Evolutionary conservation across 2,113 vertebrate genomes (phyloP), one percentile per base, ranked within the genome.

Genomic region (Edolisoma coerulescens): DNA sequence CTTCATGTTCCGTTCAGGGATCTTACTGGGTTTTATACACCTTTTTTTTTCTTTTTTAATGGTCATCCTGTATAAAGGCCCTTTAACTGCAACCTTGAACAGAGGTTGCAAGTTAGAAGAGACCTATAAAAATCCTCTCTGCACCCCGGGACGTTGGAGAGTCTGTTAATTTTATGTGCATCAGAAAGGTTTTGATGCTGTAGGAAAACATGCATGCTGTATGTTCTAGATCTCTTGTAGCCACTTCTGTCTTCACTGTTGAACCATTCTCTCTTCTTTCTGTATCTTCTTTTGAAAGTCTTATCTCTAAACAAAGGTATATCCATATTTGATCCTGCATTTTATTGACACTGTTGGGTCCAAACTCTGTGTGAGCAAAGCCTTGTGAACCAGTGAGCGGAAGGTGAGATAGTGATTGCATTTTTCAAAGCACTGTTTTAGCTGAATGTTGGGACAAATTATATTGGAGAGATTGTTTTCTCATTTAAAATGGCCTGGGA

Each of bases 401-500:
- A 93, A 85, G 83, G 91, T 94, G 78, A 68, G 54, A 47, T 28
- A 32, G 61, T 26, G 90, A 80, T 90, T 92, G 87, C 85, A 94
- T 95, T 87, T 93, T 59, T 94, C 73, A 93, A 92, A 95, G 65
- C 81, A 47, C 76, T 94, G 41, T 47, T 80, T 42, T 49, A 83
- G 54, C 47, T 88, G 54, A 93, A 78, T 18, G 56, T 81, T 13
- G 9, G 64, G 47, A 94, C 49, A 89, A 92, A 42, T 80, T 73
- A 32, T 49, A 54, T 83, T 83, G 75, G 82, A 94, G 64, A 90
- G 77, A 93, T 73, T 94, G 24, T 89, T 91, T 91, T 87, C 79
- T 78, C 53, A 39, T 59, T 77, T 76, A 19, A 75, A 59, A 76
- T 96, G 94, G 95, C 87, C 96, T 96, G 97, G 96, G 96, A 98